Percentiles rank a stretch among this genome's conserved stretches.
These are phyloP conservation scores for Latrodectus elegans DNA, from an alignment of 2,888 invertebrate genomes.

Conservation along the genomic window DNA sequence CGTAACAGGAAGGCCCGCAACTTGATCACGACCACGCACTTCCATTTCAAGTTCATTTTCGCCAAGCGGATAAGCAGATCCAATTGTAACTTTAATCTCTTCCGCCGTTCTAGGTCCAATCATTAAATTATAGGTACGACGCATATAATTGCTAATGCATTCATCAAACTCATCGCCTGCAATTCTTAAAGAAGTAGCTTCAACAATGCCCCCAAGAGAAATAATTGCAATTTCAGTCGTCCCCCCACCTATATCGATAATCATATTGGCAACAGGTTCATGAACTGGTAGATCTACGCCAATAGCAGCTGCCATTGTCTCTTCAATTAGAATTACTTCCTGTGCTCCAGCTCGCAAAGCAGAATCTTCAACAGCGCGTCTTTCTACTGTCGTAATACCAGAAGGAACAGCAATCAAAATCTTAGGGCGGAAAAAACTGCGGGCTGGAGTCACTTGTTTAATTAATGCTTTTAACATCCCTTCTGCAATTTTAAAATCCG, in stretches of 20 bases:
- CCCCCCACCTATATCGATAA: constrained; percentile 69
- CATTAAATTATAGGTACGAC: constrained; percentile 9
- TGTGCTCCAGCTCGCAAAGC: constrained; percentile 63
- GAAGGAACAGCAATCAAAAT: constrained; percentile 56
- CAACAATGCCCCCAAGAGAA: constrained; percentile 33
- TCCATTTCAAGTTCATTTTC: neutral
- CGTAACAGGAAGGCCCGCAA: constrained; percentile 15
- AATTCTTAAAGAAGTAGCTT: constrained; percentile 76
- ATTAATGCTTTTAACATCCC: constrained; percentile 54
- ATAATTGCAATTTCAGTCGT: constrained; percentile 68
- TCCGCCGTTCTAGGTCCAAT: constrained; percentile 17
- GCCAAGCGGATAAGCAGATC: constrained; percentile 10
- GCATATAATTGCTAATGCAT: constrained; percentile 10
- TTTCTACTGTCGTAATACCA: constrained; percentile 53
- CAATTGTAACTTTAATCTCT: constrained; percentile 11
- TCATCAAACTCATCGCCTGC: constrained; percentile 12
- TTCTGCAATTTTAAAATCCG: constrained; percentile 63
- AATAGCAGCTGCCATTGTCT: constrained; percentile 69
- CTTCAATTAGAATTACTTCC: constrained; percentile 63
- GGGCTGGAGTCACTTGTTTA: neutral
- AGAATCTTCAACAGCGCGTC: constrained; percentile 55
- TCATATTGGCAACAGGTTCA: constrained; percentile 58
- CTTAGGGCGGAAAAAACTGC: neutral
- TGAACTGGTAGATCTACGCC: constrained; percentile 54
- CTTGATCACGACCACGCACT: neutral